A percentile compares a stretch with the other conserved stretches of the same genome.
phyloP scores from a whole-genome alignment of 2,113 vertebrate species.

The Synchiropus splendidus region DNA sequence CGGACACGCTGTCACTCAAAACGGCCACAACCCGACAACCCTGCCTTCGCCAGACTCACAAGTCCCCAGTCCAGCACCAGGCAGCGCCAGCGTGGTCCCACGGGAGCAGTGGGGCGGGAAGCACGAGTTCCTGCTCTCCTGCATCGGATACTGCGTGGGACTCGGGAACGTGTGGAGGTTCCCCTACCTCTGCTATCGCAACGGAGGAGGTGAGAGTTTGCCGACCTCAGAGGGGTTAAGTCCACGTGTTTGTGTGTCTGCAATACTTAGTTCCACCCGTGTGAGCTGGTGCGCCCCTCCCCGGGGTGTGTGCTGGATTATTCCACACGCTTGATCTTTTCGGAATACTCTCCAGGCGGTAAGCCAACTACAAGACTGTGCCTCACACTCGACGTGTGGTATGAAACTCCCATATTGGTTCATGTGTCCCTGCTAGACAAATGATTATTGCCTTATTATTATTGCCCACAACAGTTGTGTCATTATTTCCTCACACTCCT shows the following conservation, averaged over 20 bases:
- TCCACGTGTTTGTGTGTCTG: slow-evolving; percentile 2
- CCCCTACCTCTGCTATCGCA: slow-evolving; percentile 77
- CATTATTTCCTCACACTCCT: background rate
- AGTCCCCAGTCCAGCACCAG: background rate
- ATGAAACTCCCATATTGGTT: no score
- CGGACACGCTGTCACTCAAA: slow-evolving; percentile 19
- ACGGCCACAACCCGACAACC: slow-evolving; percentile 14
- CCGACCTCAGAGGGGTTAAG: slow-evolving; percentile 2
- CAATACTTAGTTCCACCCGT: slow-evolving; percentile 14
- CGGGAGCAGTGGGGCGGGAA: slow-evolving; percentile 71
- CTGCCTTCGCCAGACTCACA: slow-evolving; percentile 14
- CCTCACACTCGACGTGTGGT: slow-evolving; percentile 8
- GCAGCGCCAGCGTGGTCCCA: background rate
- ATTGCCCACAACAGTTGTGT: no score
- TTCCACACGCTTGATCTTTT: background rate
- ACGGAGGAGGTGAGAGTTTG: slow-evolving; percentile 72
- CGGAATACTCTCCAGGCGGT: no score
- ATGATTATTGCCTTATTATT: no score
- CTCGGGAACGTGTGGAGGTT: slow-evolving; percentile 77
- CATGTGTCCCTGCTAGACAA: no score
- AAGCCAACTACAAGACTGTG: slow-evolving; percentile 13
- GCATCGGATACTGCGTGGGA: slow-evolving; percentile 74
- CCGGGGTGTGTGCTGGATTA: slow-evolving; percentile 15
- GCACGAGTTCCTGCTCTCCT: slow-evolving; percentile 76
- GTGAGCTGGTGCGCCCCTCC: slow-evolving; percentile 1